Evolutionary conservation across 2,113 vertebrate species (phyloP), one percentile per base, ranked within the genome.

Genomic region (Laterallus jamaicensis): DNA sequence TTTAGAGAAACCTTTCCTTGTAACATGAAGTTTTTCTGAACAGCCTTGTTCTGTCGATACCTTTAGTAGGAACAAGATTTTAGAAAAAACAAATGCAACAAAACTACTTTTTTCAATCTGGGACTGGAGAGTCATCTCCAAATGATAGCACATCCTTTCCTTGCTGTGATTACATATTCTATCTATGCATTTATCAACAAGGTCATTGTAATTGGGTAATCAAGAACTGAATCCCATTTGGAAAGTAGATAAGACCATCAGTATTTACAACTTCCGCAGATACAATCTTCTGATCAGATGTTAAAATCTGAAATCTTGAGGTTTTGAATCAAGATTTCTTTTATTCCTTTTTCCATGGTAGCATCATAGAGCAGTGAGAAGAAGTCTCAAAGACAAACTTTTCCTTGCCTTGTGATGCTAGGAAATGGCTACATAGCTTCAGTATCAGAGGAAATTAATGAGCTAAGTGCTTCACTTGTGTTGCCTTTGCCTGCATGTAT

Each of bases 401-500:
- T 79, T 29, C 9, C 63, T 75, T 35, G 29, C 12, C 29, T 63
- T 69, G 10, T 44, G 42, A 94, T 49, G 40, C 47, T 40, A 54
- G 35, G 54, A n/a, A 14, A 32, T 44, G 18, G 39, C 47, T 37
- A 3, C 15, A 44, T 5, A 54, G 14, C 13, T 28, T 54, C 25
- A 54, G 15, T 54, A 54, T 26, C 25, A 54, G 52, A 54, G 25
- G 25, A 54, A 54, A 54, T 54, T 28, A 28, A 28, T 26, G 52
- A 54, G 14, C 29, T 10, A 39, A 64, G 17, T 18, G 8, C 58
- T 75, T 31, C n/a, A 31, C 15, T 80, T 5, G 32, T 82, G 8
- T 74, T 95, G 21, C 35, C 40, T 94, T 96, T 97, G 73, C 59
- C 71, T 95, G 32, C 29, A 58, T 88, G 64, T 88, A 44, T 84